These are phyloP conservation scores for Actinemys pallida DNA, from an alignment of 2,113 vertebrate genomes.

Conservation along the genomic window DNA sequence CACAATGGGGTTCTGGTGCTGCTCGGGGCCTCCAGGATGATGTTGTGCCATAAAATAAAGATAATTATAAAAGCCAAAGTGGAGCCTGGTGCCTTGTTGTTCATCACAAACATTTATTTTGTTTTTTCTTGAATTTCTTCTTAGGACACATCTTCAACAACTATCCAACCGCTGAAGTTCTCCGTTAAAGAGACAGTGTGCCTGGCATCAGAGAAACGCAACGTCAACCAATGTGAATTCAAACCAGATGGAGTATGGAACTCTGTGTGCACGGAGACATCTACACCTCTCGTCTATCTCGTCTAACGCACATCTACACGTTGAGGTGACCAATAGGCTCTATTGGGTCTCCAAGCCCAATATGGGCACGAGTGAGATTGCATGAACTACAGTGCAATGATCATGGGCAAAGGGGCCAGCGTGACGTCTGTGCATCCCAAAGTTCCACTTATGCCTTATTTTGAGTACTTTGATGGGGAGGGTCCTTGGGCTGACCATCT, in stretches of 20 bases:
- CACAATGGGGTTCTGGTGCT: too few relatives aligned
- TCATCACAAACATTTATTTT: neutral
- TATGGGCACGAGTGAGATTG: too few relatives aligned
- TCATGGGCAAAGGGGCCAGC: too few relatives aligned
- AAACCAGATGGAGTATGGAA: neutral
- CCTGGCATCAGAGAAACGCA: neutral
- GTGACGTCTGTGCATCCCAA: too few relatives aligned
- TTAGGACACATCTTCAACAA: neutral
- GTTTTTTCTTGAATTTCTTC: neutral
- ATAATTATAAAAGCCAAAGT: neutral
- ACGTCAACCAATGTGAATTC: neutral
- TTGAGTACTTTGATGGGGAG: too few relatives aligned
- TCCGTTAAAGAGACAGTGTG: neutral
- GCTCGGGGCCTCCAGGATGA: too few relatives aligned
- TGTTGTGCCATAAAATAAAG: neutral
- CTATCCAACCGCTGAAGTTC: neutral
- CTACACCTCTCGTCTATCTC: neutral
- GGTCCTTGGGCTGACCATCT: too few relatives aligned
- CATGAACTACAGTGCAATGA: too few relatives aligned
- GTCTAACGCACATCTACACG: too few relatives aligned
- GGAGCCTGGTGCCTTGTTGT: neutral
- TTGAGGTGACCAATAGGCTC: too few relatives aligned
- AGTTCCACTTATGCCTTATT: too few relatives aligned
- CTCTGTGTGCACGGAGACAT: neutral
- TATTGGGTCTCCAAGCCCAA: too few relatives aligned